Conservation (phyloP, 2,113 vertebrate genomes). For the Epinephelus moara region DNA sequence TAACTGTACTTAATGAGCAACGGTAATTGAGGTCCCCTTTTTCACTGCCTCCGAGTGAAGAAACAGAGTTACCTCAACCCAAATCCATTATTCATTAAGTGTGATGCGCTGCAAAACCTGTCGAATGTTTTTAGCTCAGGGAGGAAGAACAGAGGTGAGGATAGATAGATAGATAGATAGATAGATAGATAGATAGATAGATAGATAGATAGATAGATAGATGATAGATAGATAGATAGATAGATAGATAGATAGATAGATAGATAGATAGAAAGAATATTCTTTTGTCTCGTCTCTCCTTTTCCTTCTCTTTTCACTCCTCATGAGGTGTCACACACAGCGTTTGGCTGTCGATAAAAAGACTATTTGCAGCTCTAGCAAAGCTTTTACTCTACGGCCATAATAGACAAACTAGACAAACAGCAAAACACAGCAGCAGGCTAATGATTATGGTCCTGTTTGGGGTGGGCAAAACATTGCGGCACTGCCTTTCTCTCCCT, state of each 20-base stretch:
- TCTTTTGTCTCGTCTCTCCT: background rate
- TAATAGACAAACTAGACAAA: conserved; percentile 66
- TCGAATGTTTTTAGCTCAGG: background rate
- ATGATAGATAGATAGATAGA: background rate
- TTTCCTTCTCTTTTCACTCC: conserved; percentile 2
- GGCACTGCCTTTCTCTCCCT: background rate
- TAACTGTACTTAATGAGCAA: conserved; percentile 81
- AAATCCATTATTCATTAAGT: conserved; percentile 76
- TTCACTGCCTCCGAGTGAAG: conserved; percentile 69
- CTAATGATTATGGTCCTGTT: conserved; percentile 63
- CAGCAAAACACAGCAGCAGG: conserved; percentile 64
- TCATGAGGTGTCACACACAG: conserved; percentile 39
- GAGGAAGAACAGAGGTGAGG: background rate
- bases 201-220: background rate
- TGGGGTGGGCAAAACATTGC: conserved; percentile 9
- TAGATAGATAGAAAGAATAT: background rate
- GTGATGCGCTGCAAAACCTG: conserved; percentile 40
- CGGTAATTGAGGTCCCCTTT: conserved; percentile 71
- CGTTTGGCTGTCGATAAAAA: conserved; percentile 49
- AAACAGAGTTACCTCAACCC: conserved; percentile 71
- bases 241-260: background rate
- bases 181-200: background rate
- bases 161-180: background rate
- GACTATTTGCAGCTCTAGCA: conserved; percentile 53
- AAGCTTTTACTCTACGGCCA: conserved; percentile 61